A percentile compares a stretch with the other conserved stretches of the same genome.
phyloP scores from a whole-genome alignment of 2,797 vertebrate species.

The Champsocephalus gunnari region DNA sequence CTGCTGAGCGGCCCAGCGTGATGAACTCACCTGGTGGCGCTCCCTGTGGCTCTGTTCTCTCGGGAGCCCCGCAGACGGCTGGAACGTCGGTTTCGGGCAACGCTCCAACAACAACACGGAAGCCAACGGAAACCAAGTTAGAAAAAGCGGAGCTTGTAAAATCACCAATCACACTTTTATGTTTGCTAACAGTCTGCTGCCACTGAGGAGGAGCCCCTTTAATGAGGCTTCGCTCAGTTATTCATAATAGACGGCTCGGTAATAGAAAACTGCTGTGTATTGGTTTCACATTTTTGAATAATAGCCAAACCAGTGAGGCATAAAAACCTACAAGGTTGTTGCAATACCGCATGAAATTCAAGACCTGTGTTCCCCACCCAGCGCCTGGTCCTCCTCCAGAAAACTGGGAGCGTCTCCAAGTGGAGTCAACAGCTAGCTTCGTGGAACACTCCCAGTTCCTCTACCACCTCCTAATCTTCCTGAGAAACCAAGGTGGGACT shows the following conservation, averaged over 20 bases:
- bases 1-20: slow-evolving; percentile 51
- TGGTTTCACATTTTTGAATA: slow-evolving; percentile 75
- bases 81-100: slow-evolving; percentile 52
- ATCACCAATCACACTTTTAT: slow-evolving; percentile 71
- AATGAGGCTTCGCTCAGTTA: slow-evolving; percentile 70
- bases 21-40: slow-evolving; percentile 66
- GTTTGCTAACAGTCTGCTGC: slow-evolving; percentile 71
- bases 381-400: slow-evolving; percentile 58
- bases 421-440: slow-evolving; percentile 45
- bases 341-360: slow-evolving; percentile 72
- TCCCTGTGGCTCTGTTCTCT: slow-evolving; percentile 45
- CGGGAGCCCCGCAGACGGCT: slow-evolving; percentile 52
- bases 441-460: slow-evolving; percentile 70
- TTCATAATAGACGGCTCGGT: slow-evolving; percentile 67
- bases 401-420: slow-evolving; percentile 35
- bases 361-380: slow-evolving; percentile 61
- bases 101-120: slow-evolving; percentile 70
- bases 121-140: slow-evolving; percentile 68
- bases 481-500: slow-evolving; percentile 81
- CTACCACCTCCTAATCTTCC: slow-evolving; percentile 78
- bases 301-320: slow-evolving; percentile 70
- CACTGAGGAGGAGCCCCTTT: slow-evolving; percentile 66
- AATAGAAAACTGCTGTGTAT: slow-evolving; percentile 79
- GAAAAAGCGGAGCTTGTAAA: slow-evolving; percentile 75
- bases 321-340: slow-evolving; percentile 64